Percentiles rank a stretch among this genome's conserved stretches.
These are phyloP conservation scores for Charaxes varanes DNA, from an alignment of 1,140 invertebrate species.

Conservation along the genomic window DNA sequence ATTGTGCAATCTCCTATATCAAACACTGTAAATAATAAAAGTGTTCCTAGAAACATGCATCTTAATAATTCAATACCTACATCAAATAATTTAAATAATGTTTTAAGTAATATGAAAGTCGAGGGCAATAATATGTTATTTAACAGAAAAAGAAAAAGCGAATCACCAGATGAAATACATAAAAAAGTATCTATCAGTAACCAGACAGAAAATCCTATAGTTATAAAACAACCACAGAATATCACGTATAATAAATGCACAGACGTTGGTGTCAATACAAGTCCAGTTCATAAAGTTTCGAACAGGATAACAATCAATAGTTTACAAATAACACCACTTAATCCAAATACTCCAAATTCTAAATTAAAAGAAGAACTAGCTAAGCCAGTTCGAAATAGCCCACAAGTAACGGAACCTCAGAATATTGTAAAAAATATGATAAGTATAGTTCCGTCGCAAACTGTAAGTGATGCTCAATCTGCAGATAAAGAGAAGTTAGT, in stretches of 20 bases:
- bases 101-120: constrained; percentile 21
- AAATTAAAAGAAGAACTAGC: constrained; percentile 30
- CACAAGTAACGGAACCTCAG: constrained; percentile 13
- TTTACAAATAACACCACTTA: constrained; percentile 27
- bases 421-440: constrained; percentile 14
- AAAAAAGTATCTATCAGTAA: constrained; percentile 36
- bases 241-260: constrained; percentile 14
- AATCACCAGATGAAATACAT: constrained; percentile 52
- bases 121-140: constrained; percentile 14
- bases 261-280: constrained; percentile 39
- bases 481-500: constrained; percentile 50
- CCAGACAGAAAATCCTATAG: constrained; percentile 14
- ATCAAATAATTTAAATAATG: constrained; percentile 8
- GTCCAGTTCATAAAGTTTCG: constrained; percentile 27
- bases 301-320: constrained; percentile 24
- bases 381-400: constrained; percentile 16
- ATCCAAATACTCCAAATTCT: constrained; percentile 13
- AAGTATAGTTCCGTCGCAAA: constrained; percentile 1
- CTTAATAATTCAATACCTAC: constrained; percentile 1
- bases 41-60: constrained; percentile 13
- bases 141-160: constrained; percentile 59
- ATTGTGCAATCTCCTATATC: constrained; percentile 2
- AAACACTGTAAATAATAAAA: constrained; percentile 17
- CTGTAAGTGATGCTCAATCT: background rate
- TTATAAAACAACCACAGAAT: constrained; percentile 22